phyloP scores from a whole-genome alignment of 2,888 invertebrate genomes.

The Nymphalis urticae region DNA sequence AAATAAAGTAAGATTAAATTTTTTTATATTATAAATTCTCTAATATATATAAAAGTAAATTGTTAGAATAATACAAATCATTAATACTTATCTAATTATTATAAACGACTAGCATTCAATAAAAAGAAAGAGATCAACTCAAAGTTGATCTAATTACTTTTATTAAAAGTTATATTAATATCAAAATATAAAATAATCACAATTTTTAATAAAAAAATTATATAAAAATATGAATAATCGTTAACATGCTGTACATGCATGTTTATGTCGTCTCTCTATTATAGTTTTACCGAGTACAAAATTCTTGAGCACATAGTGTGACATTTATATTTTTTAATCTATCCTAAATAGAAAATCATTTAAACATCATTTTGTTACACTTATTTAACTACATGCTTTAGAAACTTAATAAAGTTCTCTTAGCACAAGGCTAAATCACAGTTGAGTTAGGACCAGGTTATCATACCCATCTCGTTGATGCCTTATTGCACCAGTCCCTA shows the following conservation, averaged over 20 bases:
- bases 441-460: conserved; percentile 65
- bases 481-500: conserved; percentile 50
- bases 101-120: conserved; percentile 69
- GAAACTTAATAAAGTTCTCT: conserved; percentile 30
- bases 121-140: conserved; percentile 47
- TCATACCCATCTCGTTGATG: conserved; percentile 36
- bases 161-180: conserved; percentile 17
- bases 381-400: conserved; percentile 43
- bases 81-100: conserved; percentile 48
- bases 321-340: conserved; percentile 11
- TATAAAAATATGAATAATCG: conserved; percentile 27
- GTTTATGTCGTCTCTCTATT: conserved; percentile 24
- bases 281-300: conserved; percentile 49
- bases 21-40: neutral
- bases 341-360: conserved; percentile 16
- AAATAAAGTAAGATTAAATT: neutral
- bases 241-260: conserved; percentile 4
- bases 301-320: conserved; percentile 53
- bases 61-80: conserved; percentile 33
- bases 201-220: conserved; percentile 11
- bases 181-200: conserved; percentile 16
- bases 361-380: conserved; percentile 27
- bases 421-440: conserved; percentile 71
- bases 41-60: neutral
- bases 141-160: conserved; percentile 24